Evolutionary conservation across 1,140 invertebrate genomes (phyloP).

Genomic region (Yoshiicerus persimilis): DNA sequence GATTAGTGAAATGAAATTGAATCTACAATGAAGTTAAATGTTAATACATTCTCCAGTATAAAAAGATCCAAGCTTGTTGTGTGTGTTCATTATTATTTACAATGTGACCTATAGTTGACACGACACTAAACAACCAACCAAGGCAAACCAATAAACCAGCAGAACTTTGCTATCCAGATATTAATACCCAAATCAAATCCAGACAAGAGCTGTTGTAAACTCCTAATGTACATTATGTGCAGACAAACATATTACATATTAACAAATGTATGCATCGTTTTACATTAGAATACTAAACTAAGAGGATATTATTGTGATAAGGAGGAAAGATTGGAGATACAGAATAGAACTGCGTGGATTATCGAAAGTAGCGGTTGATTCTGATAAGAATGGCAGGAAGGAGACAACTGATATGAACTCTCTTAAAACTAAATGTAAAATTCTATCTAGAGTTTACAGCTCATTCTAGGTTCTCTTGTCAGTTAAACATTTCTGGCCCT

Average conservation of each 20-base stretch:
- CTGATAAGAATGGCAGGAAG: conserved; percentile 28
- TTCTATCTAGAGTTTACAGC: not conserved
- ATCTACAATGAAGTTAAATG: not conserved
- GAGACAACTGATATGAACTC: not conserved
- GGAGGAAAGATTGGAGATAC: conserved; percentile 12
- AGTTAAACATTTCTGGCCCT: not conserved
- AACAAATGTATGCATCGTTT: not conserved
- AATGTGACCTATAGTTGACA: not conserved
- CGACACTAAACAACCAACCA: not conserved
- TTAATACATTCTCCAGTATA: not conserved
- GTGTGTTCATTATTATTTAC: not conserved
- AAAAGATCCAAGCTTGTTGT: not conserved
- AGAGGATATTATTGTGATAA: conserved; percentile 2
- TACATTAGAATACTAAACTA: not conserved
- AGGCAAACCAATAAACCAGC: not conserved
- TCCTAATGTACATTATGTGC: not conserved
- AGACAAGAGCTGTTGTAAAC: not conserved
- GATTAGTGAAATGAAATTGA: not conserved
- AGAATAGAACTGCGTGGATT: conserved; percentile 20
- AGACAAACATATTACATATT: not conserved
- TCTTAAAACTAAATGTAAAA: not conserved
- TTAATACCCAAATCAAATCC: not conserved
- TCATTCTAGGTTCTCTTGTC: too few relatives aligned
- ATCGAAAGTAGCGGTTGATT: conserved; percentile 31
- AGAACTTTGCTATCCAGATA: not conserved